Base-by-base conservation (phyloP, 2,888 invertebrate species). In the Archips crataeganus region DNA sequence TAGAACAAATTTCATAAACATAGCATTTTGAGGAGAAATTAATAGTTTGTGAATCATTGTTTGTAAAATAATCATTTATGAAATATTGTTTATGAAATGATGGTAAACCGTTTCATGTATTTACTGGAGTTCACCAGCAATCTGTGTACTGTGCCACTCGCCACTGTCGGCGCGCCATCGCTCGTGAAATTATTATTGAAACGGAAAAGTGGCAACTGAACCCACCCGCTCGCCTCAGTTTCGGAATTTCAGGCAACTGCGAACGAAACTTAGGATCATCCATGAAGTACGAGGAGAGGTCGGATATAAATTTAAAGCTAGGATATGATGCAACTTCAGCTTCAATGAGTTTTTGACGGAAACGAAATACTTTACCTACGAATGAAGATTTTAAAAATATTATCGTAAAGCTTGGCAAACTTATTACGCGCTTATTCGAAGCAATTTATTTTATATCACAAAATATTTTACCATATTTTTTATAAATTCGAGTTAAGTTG, bases 101-200 rank as follows among this genome's bases (percentile, higher is more conserved):
- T 11, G 11, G 11, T 11, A 13, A 2, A 5, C n/a, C 2, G n/a
- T 54, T 54, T 9, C 4, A 23, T 49, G n/a, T 3, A n/a, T 49
- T 49, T 49, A 3, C n/a, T 49, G 9, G 2, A 54, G 54, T 54
- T 23, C 2, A 0, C 54, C 11, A 10, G 11, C 59, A 67, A 51
- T 64, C 70, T 74, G 60, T 15, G 36, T 47, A 36, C 60, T 74
- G 79, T 79, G 79, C 76, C 75, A 61, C 72, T 78, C 79, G 76
- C 66, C 77, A 79, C 77, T 80, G 81, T 81, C 80, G 82, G 78
- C 74, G 79, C 79, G 84, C 83, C 81, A 81, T 85, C 81, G 87
- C 84, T 87, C 84, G 90, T 89, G 85, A 90, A 91, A 90, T 88
- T 89, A 89, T 90, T 88, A 86, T 88, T 81, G 84, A 84, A 82